phyloP scores from a whole-genome alignment of 2,797 vertebrate species.

The Propithecus deckenii region DNA sequence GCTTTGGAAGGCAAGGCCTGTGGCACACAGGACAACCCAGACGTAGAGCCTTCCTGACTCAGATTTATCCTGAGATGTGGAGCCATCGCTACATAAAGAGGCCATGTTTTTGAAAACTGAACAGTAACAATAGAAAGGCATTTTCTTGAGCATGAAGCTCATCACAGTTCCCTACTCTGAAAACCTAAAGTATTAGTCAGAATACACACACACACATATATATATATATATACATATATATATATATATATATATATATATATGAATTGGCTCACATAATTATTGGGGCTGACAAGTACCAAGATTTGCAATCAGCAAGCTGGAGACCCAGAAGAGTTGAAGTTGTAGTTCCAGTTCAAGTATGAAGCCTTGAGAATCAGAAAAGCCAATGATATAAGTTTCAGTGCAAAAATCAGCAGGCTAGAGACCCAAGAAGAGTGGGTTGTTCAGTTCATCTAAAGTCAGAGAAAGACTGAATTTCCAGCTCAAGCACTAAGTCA shows the following conservation, averaged over 20 bases:
- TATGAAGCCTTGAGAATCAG: not conserved
- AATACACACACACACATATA: not conserved
- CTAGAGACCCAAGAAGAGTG: not conserved
- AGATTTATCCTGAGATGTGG: not conserved
- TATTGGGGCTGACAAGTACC: not conserved
- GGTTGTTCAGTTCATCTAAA: not conserved
- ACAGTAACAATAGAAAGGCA: not conserved
- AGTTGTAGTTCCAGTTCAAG: not conserved
- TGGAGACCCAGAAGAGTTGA: not conserved
- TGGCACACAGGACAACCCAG: too few relatives aligned
- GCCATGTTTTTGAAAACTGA: not conserved
- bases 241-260: not conserved
- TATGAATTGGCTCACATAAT: not conserved
- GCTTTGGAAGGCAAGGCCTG: too few relatives aligned
- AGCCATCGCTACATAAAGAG: not conserved
- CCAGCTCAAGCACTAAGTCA: not conserved
- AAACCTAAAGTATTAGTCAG: not conserved
- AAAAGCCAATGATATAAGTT: not conserved
- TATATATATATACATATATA: not conserved
- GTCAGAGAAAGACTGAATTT: not conserved
- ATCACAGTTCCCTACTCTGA: not conserved
- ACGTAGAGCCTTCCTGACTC: not conserved
- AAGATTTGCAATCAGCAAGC: not conserved
- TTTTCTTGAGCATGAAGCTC: not conserved
- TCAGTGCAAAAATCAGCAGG: not conserved